Base-by-base conservation (phyloP, 2,797 vertebrate species). In the Falco concolor region DNA sequence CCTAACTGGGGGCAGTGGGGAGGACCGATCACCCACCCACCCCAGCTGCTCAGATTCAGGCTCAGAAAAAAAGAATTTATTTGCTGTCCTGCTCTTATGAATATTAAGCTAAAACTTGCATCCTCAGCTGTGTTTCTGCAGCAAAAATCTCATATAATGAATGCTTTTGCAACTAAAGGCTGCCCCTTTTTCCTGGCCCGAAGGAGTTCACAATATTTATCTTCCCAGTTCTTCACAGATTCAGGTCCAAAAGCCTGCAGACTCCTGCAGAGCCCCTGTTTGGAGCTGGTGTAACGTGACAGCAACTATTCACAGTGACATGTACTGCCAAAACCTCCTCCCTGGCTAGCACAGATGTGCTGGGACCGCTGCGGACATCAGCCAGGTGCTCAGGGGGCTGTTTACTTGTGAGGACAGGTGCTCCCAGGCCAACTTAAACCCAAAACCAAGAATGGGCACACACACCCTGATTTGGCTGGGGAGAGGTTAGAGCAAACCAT, bases 311-410 rank as follows among this genome's bases (percentile, higher is more conserved):
- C 5, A 4, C 2, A 0, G 56, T 13, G 42, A 57, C 3, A 1
- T 0, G 5, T n/a, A 12, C 53, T 86, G 65, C 76, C 12, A 1
- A 77, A 84, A 47, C 40, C 54, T 73, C 13, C 60, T 95, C 59
- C n/a, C 42, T 22, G 49, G 53, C 86, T 65, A 3, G 0, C 1
- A 1, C 28, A 5, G 27, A 8, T 6, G 13, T 7, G 11, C 27
- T 17, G 49, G 49, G 38, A 78, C 3, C 38, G 15, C 40, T 28
- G 5, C 0, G 0, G 49, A 24, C 30, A 56, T 4, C 22, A 36
- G 20, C 30, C 25, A 4, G 11, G 21, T 19, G 30, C 47, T 64
- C 63, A 12, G 40, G 45, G 54, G 22, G 38, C 44, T 34, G 12
- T 47, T 70, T 13, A 8, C 45, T 24, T 28, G 9, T 20, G 30